Evolutionary conservation across 2,113 vertebrate genomes (phyloP), one percentile per base, ranked within the genome.

Genomic region (Bos indicus): DNA sequence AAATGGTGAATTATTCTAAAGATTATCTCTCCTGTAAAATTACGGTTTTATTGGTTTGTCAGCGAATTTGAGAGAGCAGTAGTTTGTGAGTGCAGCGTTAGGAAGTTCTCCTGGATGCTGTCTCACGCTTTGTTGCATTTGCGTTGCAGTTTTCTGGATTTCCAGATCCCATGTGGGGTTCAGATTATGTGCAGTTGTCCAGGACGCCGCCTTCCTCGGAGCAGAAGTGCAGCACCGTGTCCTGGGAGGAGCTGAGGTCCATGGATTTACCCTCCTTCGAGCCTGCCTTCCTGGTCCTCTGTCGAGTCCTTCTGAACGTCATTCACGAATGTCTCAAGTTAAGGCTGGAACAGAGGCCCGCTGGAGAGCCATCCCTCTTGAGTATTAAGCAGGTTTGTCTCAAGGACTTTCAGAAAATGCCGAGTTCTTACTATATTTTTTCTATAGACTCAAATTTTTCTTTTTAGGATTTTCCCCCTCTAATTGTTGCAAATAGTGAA

Each of bases 301-400:
- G 99, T 94, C 99, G 99, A 26, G 99, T 99, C 83, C 99, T 99
- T 67, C 99, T 99, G 91, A 99, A 99, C 26, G 99, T 99, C 94
- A 99, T 99, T 97, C 99, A 99, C 9, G 99, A 99, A 97, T 99
- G 99, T 99, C 99, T 99, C 98, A 99, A 99, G 98, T 98, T 99
- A 92, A 98, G 99, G 91, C 96, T 99, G 98, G 99, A 99, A 90
- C 99, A 99, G 98, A 99, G 99, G 88, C 99, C 99, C n/a, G 99
- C 99, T 46, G 99, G 99, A 83, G 99, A 99, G 83, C 99, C 99
- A 0, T 99, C 99, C 2, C 99, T 99, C 96, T 98, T 99, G 99
- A 99, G 99, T 95, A 99, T 99, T 98, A 99, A 99, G 98, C 99
- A 99, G 99, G 99, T 99, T 95, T 93, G 99, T 92, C 78, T 97